Evolutionary conservation across 2,888 invertebrate species (phyloP).

Genomic region (Crematogaster levior): DNA sequence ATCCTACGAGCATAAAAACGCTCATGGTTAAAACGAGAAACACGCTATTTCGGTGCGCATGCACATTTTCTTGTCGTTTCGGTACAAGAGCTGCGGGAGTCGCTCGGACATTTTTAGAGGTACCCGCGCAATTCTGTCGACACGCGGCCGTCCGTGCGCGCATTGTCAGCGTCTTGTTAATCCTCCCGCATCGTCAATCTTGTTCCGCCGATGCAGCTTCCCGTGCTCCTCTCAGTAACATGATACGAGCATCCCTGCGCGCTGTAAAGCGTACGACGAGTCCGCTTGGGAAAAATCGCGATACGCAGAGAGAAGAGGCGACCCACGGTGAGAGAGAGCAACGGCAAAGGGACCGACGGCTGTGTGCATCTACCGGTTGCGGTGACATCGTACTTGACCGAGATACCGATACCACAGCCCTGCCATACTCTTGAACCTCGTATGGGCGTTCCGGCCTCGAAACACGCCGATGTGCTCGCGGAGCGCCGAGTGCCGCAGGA

Average conservation of each 20-base stretch:
- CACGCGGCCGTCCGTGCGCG: slow-evolving; percentile 30
- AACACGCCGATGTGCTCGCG: slow-evolving; percentile 24
- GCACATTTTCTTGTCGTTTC: slow-evolving; percentile 18
- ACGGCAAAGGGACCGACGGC: neutral
- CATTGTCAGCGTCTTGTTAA: slow-evolving; percentile 54
- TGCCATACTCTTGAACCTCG: slow-evolving; percentile 35
- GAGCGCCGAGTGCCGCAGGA: neutral
- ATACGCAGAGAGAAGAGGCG: neutral
- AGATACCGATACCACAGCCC: slow-evolving; percentile 38
- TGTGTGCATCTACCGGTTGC: slow-evolving; percentile 18
- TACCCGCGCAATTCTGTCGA: slow-evolving; percentile 17
- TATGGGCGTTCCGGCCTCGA: slow-evolving; percentile 38
- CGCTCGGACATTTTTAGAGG: slow-evolving; percentile 20
- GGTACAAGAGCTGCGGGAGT: neutral
- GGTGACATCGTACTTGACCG: slow-evolving; percentile 55
- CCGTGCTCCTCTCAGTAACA: slow-evolving; percentile 37
- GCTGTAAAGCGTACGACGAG: slow-evolving; percentile 13
- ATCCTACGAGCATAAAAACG: neutral
- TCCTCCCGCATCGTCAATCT: slow-evolving; percentile 51
- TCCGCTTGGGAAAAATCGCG: slow-evolving; percentile 35
- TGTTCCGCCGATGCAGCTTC: slow-evolving; percentile 49
- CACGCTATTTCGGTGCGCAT: neutral
- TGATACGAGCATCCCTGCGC: slow-evolving; percentile 24
- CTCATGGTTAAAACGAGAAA: neutral
- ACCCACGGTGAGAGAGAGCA: neutral